A percentile compares a stretch with the other conserved stretches of the same genome.
Evolutionary conservation across 2,797 vertebrate species (phyloP).

Genomic region (Acrocephalus scirpaceus): DNA sequence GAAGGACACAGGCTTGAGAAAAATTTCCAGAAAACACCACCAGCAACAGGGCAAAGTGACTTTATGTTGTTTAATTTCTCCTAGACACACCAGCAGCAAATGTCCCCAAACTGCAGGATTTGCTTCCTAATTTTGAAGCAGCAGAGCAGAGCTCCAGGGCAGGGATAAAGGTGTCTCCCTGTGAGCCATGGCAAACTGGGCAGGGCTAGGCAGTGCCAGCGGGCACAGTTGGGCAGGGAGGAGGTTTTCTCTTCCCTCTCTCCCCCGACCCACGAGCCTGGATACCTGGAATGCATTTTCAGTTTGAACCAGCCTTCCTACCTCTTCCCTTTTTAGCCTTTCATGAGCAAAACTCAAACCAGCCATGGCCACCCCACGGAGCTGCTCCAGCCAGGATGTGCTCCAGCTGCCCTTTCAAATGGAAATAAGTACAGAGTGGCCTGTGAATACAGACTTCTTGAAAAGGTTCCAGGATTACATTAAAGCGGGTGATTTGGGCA

Average conservation of each 20-base stretch:
- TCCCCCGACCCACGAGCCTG: not conserved
- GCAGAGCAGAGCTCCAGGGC: not conserved
- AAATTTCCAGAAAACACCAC: not conserved
- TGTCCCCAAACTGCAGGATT: not conserved
- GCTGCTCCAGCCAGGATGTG: constrained; percentile 11
- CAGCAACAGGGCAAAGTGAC: not conserved
- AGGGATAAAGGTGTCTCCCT: not conserved
- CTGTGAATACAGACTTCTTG: not conserved
- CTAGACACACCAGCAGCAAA: not conserved
- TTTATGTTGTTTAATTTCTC: not conserved
- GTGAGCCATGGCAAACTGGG: not conserved
- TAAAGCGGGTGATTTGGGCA: not conserved
- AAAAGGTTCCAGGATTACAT: constrained; percentile 32
- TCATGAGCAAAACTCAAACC: not conserved
- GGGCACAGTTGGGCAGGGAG: not conserved
- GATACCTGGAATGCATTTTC: not conserved
- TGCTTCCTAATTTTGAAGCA: not conserved
- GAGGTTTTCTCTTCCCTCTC: not conserved
- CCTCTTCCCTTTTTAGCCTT: not conserved
- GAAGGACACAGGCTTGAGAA: not conserved
- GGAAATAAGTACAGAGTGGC: not conserved
- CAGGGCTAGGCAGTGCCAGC: not conserved
- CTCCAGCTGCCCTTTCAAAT: constrained; percentile 43
- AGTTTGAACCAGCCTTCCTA: not conserved
- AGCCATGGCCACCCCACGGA: not conserved